phyloP scores from a whole-genome alignment of 2,888 invertebrate species.

The Habroteleia sp. region DNA sequence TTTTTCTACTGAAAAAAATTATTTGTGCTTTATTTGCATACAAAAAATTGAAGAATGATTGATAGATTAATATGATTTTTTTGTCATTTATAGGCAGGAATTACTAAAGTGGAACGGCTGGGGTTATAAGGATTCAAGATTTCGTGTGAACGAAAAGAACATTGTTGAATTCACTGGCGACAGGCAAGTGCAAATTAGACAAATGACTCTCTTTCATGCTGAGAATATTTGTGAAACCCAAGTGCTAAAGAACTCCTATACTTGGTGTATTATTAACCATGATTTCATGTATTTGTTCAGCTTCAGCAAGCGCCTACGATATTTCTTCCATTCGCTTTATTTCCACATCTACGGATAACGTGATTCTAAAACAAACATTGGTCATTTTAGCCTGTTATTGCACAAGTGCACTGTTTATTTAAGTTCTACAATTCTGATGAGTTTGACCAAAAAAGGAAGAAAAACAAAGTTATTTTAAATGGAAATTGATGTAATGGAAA shows the following conservation, averaged over 20 bases:
- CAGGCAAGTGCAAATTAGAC: conserved; percentile 83
- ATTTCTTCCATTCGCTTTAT: conserved; percentile 1
- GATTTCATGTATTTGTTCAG: conserved; percentile 39
- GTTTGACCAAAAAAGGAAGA: background rate
- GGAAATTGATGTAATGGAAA: background rate
- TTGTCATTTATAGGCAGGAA: conserved; percentile 89
- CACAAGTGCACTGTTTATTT: conserved; percentile 12
- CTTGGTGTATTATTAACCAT: conserved; percentile 22
- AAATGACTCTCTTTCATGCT: conserved; percentile 22
- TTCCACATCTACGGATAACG: conserved; percentile 7
- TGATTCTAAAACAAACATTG: conserved; percentile 37
- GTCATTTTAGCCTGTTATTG: conserved; percentile 9
- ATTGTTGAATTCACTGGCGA: conserved; percentile 91
- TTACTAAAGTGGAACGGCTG: conserved; percentile 99
- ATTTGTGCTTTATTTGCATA: too few species aligned
- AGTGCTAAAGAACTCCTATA: conserved; percentile 11
- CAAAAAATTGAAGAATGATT: too few species aligned
- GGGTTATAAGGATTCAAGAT: conserved; percentile 99
- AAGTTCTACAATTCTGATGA: conserved; percentile 6
- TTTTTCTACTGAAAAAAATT: too few species aligned
- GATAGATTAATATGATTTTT: too few species aligned
- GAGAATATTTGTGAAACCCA: background rate
- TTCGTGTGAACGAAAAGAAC: conserved; percentile 85
- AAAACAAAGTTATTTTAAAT: background rate
- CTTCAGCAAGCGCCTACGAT: background rate